phyloP scores from a whole-genome alignment of 2,797 vertebrate genomes.

The Clarias fuscus region DNA sequence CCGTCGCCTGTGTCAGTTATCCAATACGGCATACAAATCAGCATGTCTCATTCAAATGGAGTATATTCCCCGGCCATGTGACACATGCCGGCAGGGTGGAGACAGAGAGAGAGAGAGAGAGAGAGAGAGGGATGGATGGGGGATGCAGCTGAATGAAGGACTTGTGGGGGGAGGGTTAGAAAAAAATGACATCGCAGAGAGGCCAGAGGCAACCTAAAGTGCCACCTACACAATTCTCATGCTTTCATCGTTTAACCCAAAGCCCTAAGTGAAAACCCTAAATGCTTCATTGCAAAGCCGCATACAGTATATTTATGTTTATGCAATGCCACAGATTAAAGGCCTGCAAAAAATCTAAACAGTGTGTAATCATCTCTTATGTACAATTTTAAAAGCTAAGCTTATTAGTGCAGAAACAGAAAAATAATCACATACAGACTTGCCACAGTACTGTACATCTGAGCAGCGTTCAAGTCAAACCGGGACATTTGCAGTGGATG shows the following conservation, averaged over 20 bases:
- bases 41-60: slow-evolving; percentile 26
- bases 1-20: slow-evolving; percentile 4
- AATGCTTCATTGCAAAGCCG: not conserved
- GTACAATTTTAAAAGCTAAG: not conserved
- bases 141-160: slow-evolving; percentile 48
- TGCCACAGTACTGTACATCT: too few relatives aligned
- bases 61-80: slow-evolving; percentile 41
- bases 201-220: slow-evolving; percentile 33
- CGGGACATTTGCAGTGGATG: too few relatives aligned
- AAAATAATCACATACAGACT: not conserved
- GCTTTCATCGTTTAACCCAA: slow-evolving; percentile 38
- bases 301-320: slow-evolving; percentile 13
- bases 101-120: slow-evolving; percentile 13
- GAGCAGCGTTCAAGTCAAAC: too few relatives aligned
- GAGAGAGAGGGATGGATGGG: slow-evolving; percentile 17
- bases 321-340: slow-evolving; percentile 17
- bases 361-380: slow-evolving; percentile 6
- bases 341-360: not conserved
- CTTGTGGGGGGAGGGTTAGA: slow-evolving; percentile 33
- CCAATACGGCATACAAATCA: slow-evolving; percentile 25
- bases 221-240: slow-evolving; percentile 60
- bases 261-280: not conserved
- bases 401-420: not conserved
- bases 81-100: slow-evolving; percentile 27
- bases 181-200: slow-evolving; percentile 6